Base-by-base conservation (phyloP, 2,888 invertebrate genomes). In the Pandemis heparana region DNA sequence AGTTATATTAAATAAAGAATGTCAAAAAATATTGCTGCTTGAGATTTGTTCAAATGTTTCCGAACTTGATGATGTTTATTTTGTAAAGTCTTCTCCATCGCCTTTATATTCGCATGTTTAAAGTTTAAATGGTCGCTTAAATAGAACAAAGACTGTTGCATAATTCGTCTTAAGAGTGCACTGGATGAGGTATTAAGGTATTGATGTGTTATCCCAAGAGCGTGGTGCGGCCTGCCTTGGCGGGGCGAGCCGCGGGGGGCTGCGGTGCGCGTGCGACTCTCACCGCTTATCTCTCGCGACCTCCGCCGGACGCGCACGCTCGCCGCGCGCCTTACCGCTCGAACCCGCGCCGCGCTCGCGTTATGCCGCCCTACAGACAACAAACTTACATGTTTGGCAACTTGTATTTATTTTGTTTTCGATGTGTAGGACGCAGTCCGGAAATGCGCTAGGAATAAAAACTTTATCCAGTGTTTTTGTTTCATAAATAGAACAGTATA, bases 261-360 rank as follows among this genome's bases (percentile, higher is more conserved):
- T 83, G 83, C 83, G 72, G 51, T 88, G 92, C 91, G 92, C 92
- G 83, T 89, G 89, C 91, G 92, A 88, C 93, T 94, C 93, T 94
- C 94, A 90, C 94, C 92, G 89, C 87, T 94, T 94, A 94, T 94
- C 94, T 94, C 90, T 87, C 92, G 94, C 94, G 94, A 92, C 94
- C 94, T 93, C 94, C 92, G 93, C 87, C 87, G 90, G 89, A 92
- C 92, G 92, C 92, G 92, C 90, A 92, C 91, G 90, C 88, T 80
- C 86, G 85, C 88, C 85, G 89, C 89, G 91, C 87, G 86, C 85
- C 87, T 84, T 82, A 80, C 84, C 86, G 84, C 82, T 74, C 81
- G 81, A 80, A 83, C 79, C 80, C 85, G 85, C 83, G 86, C 84
- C 88, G 88, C 86, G 85, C 77, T 84, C 90, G 88, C 92, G 92